These are phyloP conservation scores for Petrosia ficiformis DNA, from an alignment of 37 sponge, comb jelly and placozoan genomes.

Conservation along the genomic window DNA sequence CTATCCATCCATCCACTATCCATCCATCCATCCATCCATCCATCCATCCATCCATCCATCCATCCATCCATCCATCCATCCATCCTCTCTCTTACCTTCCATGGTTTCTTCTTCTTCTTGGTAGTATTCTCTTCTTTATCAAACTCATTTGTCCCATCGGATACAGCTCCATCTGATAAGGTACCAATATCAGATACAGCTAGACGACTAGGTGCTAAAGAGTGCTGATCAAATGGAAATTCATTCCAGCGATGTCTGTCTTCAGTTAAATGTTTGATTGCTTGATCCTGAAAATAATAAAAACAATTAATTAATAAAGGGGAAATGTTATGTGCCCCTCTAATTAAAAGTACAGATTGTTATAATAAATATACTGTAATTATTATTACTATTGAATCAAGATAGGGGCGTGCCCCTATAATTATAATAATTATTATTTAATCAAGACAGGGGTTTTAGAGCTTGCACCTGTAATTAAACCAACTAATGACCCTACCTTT, in stretches of 20 bases:
- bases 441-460: too few relatives aligned
- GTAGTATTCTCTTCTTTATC: conserved; percentile 24
- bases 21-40: too few relatives aligned
- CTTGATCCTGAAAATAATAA: conserved; percentile 20
- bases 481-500: conserved; percentile 49
- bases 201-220: conserved; percentile 34
- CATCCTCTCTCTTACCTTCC: conserved; percentile 57
- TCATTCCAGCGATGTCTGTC: conserved; percentile 38
- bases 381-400: too few relatives aligned
- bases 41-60: too few relatives aligned
- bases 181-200: conserved; percentile 20
- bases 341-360: too few relatives aligned
- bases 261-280: conserved; percentile 45
- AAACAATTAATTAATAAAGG: background rate
- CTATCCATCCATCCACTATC: too few relatives aligned
- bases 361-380: too few relatives aligned
- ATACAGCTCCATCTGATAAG: conserved; percentile 62
- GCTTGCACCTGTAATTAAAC: too few relatives aligned
- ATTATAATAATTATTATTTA: too few relatives aligned
- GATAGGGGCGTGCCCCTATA: too few relatives aligned
- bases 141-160: conserved; percentile 47
- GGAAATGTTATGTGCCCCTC: too few relatives aligned
- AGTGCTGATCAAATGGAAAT: conserved; percentile 16
- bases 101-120: conserved; percentile 54
- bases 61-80: too few relatives aligned